Percentiles rank a stretch among this genome's conserved stretches.
Evolutionary conservation across 2,797 vertebrate genomes (phyloP).

Genomic region (Sebastes nivosus): DNA sequence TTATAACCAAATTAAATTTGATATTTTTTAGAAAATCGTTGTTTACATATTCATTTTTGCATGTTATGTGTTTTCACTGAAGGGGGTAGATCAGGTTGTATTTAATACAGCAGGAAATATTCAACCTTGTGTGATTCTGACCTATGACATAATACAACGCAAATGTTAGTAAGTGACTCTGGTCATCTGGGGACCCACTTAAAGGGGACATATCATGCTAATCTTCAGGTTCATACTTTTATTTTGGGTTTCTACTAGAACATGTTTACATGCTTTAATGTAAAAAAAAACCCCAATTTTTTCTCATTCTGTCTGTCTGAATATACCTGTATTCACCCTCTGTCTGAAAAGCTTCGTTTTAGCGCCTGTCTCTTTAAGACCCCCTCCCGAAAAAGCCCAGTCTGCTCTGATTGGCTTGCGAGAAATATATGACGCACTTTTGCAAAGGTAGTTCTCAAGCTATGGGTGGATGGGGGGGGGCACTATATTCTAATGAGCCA

Average conservation of each 20-base stretch:
- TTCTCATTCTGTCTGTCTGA: neutral
- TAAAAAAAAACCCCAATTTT: fast-evolving
- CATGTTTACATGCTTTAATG: neutral
- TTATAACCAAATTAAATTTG: conserved; percentile 96
- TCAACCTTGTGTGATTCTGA: neutral
- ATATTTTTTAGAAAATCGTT: conserved; percentile 86
- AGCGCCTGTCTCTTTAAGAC: too few species aligned
- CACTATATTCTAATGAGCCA: too few species aligned
- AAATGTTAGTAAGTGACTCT: neutral
- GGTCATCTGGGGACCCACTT: neutral
- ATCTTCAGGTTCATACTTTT: neutral
- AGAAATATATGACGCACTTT: too few species aligned
- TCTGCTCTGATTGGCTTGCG: too few species aligned
- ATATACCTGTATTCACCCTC: neutral
- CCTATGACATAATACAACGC: neutral
- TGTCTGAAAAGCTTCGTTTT: too few species aligned
- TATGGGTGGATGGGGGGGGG: too few species aligned
- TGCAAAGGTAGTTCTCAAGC: too few species aligned
- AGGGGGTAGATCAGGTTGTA: too few species aligned
- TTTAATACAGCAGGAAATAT: neutral
- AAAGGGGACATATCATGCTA: neutral
- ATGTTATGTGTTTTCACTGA: neutral
- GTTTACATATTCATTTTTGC: conserved; percentile 22
- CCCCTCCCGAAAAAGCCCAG: too few species aligned
- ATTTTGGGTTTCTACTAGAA: neutral